Base-by-base conservation (phyloP, 1,140 invertebrate genomes). In the Scaptomyza pallida region DNA sequence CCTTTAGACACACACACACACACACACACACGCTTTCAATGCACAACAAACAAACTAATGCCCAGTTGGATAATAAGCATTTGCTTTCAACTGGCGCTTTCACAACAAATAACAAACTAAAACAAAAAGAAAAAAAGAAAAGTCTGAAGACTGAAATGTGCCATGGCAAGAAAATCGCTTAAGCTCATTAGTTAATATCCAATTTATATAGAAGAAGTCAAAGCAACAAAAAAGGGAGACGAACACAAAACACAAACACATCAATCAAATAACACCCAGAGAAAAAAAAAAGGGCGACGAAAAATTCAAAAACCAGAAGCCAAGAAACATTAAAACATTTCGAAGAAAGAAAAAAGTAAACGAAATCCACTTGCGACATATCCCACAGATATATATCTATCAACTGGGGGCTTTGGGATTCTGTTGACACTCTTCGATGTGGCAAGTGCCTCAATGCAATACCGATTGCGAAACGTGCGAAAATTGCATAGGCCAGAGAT, bases 121-220 rank as follows among this genome's bases (percentile, higher is more conserved):
- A 30, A 9, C 1, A 30, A 30, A 30, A 30, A 30, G 0, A 4
- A 26, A 26, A 23, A 5, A 6, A 30, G 26, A 30, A 64, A 56
- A 55, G 40, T 37, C 56, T 40, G 41, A 47, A 45, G 47, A 21
- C 30, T 2, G 21, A 21, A 40, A 56, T 48, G 52, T 52, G 26
- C 2, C 41, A 30, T 33, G 8, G 52, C 0, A 30, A 54, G 30
- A 75, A 81, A 86, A 86, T 88, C 82, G 59, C 74, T 81, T 86
- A 86, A 86, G 82, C 81, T 88, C 81, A 86, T 86, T 86, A 86
- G 81, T 88, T 86, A 88, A 86, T 86, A 86, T 86, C 81, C 78
- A 86, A 88, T 86, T 86, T 88, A 88, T 88, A 88, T 72, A 82
- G 70, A 30, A 60, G 57, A 30, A 60, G 57, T 37, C 48, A 47